Evolutionary conservation across 2,113 vertebrate species (phyloP).

Genomic region (Gambusia affinis): DNA sequence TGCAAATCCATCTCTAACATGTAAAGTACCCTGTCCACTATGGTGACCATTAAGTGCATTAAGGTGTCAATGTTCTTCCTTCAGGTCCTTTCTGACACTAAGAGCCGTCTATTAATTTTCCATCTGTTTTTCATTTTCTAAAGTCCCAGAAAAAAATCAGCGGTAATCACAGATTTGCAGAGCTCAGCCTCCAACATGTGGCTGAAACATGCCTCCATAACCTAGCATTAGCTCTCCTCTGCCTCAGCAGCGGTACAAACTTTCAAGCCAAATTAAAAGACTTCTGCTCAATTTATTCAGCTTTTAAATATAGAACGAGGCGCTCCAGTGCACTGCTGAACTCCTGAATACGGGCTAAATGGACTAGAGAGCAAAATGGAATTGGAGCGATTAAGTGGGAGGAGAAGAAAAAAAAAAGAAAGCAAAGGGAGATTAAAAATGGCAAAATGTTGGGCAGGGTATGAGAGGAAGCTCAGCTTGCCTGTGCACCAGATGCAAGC

Average conservation of each 20-base stretch:
- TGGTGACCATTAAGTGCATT: neutral
- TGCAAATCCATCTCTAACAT: no score
- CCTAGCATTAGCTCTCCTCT: slow-evolving; percentile 16
- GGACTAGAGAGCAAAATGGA: slow-evolving; percentile 59
- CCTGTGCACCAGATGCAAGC: slow-evolving; percentile 48
- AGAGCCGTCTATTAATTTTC: neutral
- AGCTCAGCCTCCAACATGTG: slow-evolving; percentile 20
- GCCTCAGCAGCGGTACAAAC: slow-evolving; percentile 24
- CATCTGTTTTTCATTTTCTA: neutral
- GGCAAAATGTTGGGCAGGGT: slow-evolving; percentile 46
- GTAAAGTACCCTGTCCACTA: neutral
- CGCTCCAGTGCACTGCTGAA: slow-evolving; percentile 42
- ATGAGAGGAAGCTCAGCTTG: slow-evolving; percentile 18
- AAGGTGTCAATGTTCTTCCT: no score
- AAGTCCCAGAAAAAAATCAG: neutral
- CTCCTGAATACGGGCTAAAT: slow-evolving; percentile 52
- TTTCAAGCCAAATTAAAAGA: slow-evolving; percentile 28
- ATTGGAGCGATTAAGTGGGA: slow-evolving; percentile 51
- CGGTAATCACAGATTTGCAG: neutral
- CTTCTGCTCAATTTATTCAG: slow-evolving; percentile 48
- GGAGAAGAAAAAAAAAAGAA: slow-evolving; percentile 3
- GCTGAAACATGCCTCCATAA: slow-evolving; percentile 39
- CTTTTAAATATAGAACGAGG: slow-evolving; percentile 56
- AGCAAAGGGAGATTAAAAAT: slow-evolving; percentile 43
- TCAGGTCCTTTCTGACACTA: no score